Evolutionary conservation across 2,113 vertebrate genomes (phyloP).

Genomic region (Eudyptes chrysolophus): DNA sequence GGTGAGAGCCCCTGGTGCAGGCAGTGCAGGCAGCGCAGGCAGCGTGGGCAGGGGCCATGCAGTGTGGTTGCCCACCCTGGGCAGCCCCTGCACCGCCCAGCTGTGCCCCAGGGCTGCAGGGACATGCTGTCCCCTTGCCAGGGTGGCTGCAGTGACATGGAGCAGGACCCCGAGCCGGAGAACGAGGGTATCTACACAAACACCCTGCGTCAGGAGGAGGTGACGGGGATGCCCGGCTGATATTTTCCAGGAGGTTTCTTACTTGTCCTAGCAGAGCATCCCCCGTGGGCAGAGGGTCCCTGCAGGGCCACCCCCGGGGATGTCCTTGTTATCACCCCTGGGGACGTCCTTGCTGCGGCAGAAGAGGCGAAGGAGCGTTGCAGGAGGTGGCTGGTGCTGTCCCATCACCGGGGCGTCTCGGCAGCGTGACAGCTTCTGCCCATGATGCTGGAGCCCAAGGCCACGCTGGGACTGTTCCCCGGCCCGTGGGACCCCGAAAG

Average conservation of each 20-base stretch:
- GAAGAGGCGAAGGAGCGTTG: neutral
- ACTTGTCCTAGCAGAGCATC: neutral
- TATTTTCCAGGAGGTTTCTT: neutral
- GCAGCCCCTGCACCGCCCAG: rapidly evolving
- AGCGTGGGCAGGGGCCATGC: neutral
- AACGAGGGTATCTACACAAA: rapidly evolving
- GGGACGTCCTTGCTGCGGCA: neutral
- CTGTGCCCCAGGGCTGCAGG: neutral
- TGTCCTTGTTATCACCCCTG: neutral
- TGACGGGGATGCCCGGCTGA: rapidly evolving
- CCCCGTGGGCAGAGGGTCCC: neutral
- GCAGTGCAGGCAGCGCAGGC: rapidly evolving
- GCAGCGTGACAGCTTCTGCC: neutral
- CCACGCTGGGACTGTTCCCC: neutral
- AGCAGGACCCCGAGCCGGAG: rapidly evolving
- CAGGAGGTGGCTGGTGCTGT: neutral
- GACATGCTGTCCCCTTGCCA: rapidly evolving
- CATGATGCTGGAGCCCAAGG: neutral
- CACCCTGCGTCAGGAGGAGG: neutral
- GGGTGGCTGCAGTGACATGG: neutral
- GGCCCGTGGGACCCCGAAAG: rapidly evolving
- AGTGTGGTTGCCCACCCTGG: neutral
- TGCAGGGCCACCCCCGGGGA: rapidly evolving
- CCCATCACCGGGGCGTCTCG: rapidly evolving
- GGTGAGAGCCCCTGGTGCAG: neutral